Percentiles rank a stretch among this genome's conserved stretches.
Conservation (phyloP, 2,797 vertebrate genomes). For the Sardinella longiceps region DNA sequence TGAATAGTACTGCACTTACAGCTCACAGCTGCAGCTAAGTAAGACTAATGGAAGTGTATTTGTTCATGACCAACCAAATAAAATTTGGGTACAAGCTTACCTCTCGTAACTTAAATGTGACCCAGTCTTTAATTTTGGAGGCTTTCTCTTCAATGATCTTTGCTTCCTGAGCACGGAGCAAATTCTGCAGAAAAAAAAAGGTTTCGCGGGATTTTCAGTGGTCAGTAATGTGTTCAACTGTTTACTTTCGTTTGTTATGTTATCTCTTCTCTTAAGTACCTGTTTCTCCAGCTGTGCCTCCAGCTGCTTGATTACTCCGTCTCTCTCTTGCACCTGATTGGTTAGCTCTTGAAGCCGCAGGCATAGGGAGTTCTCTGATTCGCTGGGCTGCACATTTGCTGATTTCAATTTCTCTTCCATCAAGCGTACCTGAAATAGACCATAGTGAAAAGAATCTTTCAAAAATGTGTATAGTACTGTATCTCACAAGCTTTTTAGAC, state of each 20-base stretch:
- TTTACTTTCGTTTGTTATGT: conserved; percentile 45
- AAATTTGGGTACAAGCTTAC: conserved; percentile 66
- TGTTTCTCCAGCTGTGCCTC: conserved; percentile 88
- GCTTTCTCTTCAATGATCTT: conserved; percentile 94
- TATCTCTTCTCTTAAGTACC: conserved; percentile 72
- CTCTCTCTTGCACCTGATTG: conserved; percentile 80
- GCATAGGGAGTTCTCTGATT: conserved; percentile 79
- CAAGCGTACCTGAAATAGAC: conserved; percentile 76
- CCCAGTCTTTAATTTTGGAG: conserved; percentile 97
- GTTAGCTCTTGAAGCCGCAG: conserved; percentile 85
- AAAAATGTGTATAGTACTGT: too few species aligned
- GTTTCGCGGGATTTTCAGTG: not conserved
- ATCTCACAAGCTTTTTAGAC: too few species aligned
- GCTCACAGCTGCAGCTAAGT: not conserved
- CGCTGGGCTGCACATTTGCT: conserved; percentile 78
- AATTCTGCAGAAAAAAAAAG: conserved; percentile 71
- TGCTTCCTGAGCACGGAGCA: conserved; percentile 88
- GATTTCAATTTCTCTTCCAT: conserved; percentile 93
- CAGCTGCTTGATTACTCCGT: conserved; percentile 81
- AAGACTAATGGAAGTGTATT: not conserved
- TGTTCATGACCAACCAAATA: not conserved
- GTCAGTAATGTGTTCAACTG: conserved; percentile 45
- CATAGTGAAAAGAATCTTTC: not conserved
- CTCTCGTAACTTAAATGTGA: conserved; percentile 89
- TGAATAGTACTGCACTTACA: not conserved